Conservation (phyloP, 2,888 invertebrate species). For the Parnassius smintheus region DNA sequence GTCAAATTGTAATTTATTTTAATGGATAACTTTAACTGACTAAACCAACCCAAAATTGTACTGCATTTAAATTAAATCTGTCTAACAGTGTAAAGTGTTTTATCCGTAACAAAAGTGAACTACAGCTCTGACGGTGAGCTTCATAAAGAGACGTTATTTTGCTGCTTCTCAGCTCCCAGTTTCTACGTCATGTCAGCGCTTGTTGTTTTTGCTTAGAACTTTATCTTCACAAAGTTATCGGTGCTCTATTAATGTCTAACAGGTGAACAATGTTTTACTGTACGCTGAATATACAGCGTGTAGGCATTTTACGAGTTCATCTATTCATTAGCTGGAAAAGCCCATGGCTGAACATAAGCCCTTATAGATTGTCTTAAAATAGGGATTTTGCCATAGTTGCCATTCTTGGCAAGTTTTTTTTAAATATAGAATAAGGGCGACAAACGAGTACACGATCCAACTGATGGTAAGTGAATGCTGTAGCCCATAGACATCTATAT, state of each 20-base stretch:
- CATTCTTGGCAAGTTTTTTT: too few species aligned
- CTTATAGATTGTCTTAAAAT: too few species aligned
- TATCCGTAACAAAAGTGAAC: conserved; percentile 17
- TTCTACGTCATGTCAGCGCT: conserved; percentile 24
- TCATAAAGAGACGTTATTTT: conserved; percentile 21
- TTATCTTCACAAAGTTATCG: conserved; percentile 21
- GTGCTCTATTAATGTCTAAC: conserved; percentile 16
- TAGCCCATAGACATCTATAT: too few species aligned
- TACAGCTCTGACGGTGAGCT: conserved; percentile 11
- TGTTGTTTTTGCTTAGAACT: conserved; percentile 27
- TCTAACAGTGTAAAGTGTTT: conserved; percentile 7
- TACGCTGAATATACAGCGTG: neutral
- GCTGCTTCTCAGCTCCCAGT: conserved; percentile 16
- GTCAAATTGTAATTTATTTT: too few species aligned
- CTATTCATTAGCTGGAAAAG: too few species aligned
- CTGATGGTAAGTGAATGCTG: too few species aligned
- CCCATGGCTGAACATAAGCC: too few species aligned
- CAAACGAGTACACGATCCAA: too few species aligned
- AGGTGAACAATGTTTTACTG: conserved; percentile 22
- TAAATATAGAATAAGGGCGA: too few species aligned
- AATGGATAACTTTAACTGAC: too few species aligned
- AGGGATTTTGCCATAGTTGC: too few species aligned
- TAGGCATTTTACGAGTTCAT: neutral
- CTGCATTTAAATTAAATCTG: conserved; percentile 3
- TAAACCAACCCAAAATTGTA: too few species aligned